Evolutionary conservation across 2,113 vertebrate species (phyloP).

Genomic region (Onychorhynchus coronatus): DNA sequence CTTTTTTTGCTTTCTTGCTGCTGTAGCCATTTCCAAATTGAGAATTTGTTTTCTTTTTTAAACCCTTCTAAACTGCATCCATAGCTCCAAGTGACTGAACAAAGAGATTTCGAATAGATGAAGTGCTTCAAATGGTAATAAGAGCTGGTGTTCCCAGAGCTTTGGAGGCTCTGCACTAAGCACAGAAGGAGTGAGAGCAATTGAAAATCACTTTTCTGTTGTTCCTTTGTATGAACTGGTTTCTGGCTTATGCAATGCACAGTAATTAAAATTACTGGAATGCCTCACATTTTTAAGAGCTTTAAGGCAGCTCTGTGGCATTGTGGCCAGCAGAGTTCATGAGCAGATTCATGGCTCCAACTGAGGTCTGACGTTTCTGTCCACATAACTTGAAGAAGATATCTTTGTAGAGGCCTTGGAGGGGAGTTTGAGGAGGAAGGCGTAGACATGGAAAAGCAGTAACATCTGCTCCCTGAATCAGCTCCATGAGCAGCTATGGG

Average conservation of each 20-base stretch:
- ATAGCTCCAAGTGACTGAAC: constrained; percentile 46
- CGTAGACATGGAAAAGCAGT: not conserved
- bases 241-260: constrained; percentile 73
- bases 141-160: constrained; percentile 45
- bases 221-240: constrained; percentile 73
- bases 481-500: not conserved
- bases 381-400: not conserved
- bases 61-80: constrained; percentile 49
- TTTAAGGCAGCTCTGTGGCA: constrained; percentile 63
- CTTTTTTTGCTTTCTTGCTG: constrained; percentile 4
- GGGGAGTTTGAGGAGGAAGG: not conserved
- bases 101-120: constrained; percentile 58
- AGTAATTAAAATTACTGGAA: constrained; percentile 80
- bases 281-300: constrained; percentile 76
- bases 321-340: constrained; percentile 43
- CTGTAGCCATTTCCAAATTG: constrained; percentile 22
- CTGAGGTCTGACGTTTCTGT: not conserved
- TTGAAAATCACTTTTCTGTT: constrained; percentile 72
- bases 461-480: not conserved
- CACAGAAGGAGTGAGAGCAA: constrained; percentile 36
- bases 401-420: not conserved
- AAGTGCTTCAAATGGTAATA: constrained; percentile 60
- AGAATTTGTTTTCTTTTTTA: constrained; percentile 38
- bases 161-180: constrained; percentile 27
- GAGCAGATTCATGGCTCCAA: constrained; percentile 22